A percentile compares a stretch with the other conserved stretches of the same genome.
Conservation (phyloP, 2,888 invertebrate species). For the Pristionchus arcanus region DNA sequence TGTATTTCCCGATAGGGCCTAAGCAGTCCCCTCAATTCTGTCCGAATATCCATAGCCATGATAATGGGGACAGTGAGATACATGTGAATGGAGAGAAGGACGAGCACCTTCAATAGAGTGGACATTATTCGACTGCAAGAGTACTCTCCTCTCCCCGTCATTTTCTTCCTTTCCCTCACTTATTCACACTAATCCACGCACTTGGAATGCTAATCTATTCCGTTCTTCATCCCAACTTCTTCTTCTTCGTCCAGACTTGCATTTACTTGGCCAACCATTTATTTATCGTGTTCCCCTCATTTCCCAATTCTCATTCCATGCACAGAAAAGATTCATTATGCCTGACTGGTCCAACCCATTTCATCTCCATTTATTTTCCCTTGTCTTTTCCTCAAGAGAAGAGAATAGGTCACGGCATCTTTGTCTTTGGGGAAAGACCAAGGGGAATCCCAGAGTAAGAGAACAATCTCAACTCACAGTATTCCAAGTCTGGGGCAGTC, state of each 20-base stretch:
- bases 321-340: background rate
- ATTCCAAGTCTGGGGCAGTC: conserved; percentile 72
- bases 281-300: conserved; percentile 22
- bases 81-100: conserved; percentile 70
- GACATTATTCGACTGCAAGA: background rate
- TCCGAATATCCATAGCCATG: conserved; percentile 63
- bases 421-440: background rate
- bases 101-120: conserved; percentile 57
- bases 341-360: background rate
- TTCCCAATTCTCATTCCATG: conserved; percentile 1
- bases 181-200: background rate
- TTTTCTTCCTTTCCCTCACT: conserved; percentile 12
- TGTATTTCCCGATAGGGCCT: conserved; percentile 55
- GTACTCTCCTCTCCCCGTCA: background rate
- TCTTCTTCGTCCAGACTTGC: background rate
- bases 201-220: background rate
- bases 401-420: conserved; percentile 1
- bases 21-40: conserved; percentile 55
- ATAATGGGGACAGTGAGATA: conserved; percentile 70
- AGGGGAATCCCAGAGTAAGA: background rate
- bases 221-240: background rate
- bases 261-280: background rate
- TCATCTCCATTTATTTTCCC: conserved; percentile 9
- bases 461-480: conserved; percentile 59
- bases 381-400: background rate